phyloP scores from a whole-genome alignment of 2,797 vertebrate species.

The Etheostoma perlongum region DNA sequence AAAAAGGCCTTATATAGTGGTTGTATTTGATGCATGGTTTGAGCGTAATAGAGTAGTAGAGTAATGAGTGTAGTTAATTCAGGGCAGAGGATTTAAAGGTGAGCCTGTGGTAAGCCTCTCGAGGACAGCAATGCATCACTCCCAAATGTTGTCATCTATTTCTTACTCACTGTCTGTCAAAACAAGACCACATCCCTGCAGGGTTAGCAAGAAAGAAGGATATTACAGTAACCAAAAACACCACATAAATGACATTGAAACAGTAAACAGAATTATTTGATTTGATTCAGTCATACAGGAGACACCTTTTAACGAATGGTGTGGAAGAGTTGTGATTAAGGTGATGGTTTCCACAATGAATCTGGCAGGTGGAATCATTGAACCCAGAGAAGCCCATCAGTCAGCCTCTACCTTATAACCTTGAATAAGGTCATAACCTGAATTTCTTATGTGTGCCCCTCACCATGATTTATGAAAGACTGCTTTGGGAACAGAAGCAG shows the following conservation, averaged over 20 bases:
- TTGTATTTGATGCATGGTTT: neutral
- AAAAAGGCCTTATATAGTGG: slow-evolving; percentile 15
- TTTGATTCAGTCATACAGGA: slow-evolving; percentile 19
- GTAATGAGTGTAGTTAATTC: slow-evolving; percentile 2
- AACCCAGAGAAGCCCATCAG: slow-evolving; percentile 63
- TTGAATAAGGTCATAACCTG: slow-evolving; percentile 72
- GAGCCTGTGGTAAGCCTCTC: slow-evolving; percentile 20
- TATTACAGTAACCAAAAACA: slow-evolving; percentile 18
- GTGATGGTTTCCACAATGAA: slow-evolving; percentile 47
- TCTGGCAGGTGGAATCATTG: slow-evolving; percentile 66
- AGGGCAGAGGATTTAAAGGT: slow-evolving; percentile 38
- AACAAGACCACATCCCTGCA: slow-evolving; percentile 46
- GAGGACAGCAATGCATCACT: slow-evolving; percentile 42
- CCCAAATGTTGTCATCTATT: slow-evolving; percentile 58
- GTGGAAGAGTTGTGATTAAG: slow-evolving; percentile 35
- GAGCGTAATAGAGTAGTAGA: neutral
- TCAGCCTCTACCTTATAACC: slow-evolving; percentile 73
- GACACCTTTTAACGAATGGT: slow-evolving; percentile 9
- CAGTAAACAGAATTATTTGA: slow-evolving; percentile 24
- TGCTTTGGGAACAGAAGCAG: slow-evolving; percentile 65
- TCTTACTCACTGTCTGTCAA: slow-evolving; percentile 60
- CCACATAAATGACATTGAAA: slow-evolving; percentile 6
- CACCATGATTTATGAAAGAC: slow-evolving; percentile 68
- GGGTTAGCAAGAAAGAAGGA: slow-evolving; percentile 21
- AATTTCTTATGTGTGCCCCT: slow-evolving; percentile 66